Base-by-base conservation (phyloP, 1,140 invertebrate genomes). In the Cherax destructor region DNA sequence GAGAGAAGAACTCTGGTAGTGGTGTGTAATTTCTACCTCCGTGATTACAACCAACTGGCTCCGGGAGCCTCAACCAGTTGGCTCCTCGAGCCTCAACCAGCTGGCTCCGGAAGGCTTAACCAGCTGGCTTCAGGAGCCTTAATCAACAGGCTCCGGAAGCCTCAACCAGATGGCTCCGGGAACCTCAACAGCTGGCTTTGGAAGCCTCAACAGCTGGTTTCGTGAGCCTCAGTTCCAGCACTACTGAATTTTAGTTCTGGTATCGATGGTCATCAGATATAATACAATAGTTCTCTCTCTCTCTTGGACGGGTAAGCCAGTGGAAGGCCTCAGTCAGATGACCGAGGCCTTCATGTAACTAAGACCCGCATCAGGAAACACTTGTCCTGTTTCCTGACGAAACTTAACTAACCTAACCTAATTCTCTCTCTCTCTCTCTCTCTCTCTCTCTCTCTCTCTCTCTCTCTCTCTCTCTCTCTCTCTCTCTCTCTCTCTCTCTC, bases 31-130 rank as follows among this genome's bases (percentile, higher is more conserved):
- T 87, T 41, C 41, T 24, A 41, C 24, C 47, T 87, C 85, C 61
- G 74, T 77, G 74, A 87, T 87, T 87, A 87, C 52, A 79, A 87
- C 77, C 56, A 50, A 18, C 72, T 61, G 52, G 52, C 80, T 83
- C 52, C 52, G 52, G 13, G 30, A 41, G 30, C 30, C 30, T 41
- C 30, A 41, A 24, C 74, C 80, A 59, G 24, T 52, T 41, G 30
- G 30, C 30, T 41, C 30, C 30, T 0, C 0, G 30, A 41, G 30
- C 30, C 2, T 41, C 30, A 41, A 41, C 13, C 52, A 83, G 24
- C 80, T 83, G 52, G 52, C 80, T 83, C 52, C 52, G 52, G 13
- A 41, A 41, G 0, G 0, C 30, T 41, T 2, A 41, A 41, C 30
- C 30, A 41, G 30, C 30, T 41, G 2, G 30, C 30, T 41, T 1